Conservation (phyloP, 2,888 invertebrate genomes). For the Dynastes maya region DNA sequence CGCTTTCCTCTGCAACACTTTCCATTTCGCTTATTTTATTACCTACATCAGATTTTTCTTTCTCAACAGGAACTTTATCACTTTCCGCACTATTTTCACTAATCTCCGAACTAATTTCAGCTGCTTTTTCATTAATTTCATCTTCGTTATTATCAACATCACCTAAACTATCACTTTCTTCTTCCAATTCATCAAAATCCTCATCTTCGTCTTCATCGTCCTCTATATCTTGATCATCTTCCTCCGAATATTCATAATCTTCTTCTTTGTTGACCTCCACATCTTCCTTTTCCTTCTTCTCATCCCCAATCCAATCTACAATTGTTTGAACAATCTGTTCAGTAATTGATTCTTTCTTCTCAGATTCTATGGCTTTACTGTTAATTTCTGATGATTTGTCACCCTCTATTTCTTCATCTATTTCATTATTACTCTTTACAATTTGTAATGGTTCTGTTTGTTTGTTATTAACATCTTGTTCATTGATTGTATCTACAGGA, state of each 20-base stretch:
- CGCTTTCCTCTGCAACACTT: not conserved
- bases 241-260: constrained; percentile 60
- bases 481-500: not conserved
- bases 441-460: constrained; percentile 26
- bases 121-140: constrained; percentile 50
- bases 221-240: constrained; percentile 70
- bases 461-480: constrained; percentile 30
- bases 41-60: not conserved
- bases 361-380: not conserved
- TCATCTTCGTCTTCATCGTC: constrained; percentile 66
- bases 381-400: not conserved
- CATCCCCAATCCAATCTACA: not conserved
- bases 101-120: constrained; percentile 45
- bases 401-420: not conserved
- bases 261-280: constrained; percentile 58
- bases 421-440: constrained; percentile 18
- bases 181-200: constrained; percentile 59
- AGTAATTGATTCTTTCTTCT: not conserved
- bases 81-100: constrained; percentile 54
- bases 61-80: constrained; percentile 15
- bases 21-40: not conserved
- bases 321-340: not conserved
- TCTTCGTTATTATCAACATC: constrained; percentile 3
- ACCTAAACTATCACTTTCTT: constrained; percentile 8
- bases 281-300: constrained; percentile 48